Conservation (phyloP, 2,888 invertebrate species). For the Ctenicera cuprea region DNA sequence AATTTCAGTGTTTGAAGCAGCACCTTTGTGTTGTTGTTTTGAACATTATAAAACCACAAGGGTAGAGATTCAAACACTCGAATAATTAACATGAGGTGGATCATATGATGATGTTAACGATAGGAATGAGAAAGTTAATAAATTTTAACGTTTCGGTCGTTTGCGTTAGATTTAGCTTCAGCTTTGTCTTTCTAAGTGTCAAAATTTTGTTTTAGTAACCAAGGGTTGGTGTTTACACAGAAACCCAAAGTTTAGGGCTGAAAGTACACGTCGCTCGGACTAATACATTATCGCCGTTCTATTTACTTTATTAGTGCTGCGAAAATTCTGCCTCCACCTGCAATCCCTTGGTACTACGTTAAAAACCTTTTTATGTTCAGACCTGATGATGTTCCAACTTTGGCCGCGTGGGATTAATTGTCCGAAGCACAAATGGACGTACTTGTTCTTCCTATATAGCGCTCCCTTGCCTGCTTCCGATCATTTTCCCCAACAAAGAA, state of each 20-base stretch:
- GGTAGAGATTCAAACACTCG: background rate
- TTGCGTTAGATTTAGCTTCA: no score
- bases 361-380: constrained; percentile 48
- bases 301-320: constrained; percentile 37
- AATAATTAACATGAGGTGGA: background rate
- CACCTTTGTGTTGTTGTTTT: background rate
- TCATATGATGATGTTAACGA: background rate
- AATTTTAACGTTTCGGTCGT: no score
- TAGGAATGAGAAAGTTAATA: no score
- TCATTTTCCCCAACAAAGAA: constrained; percentile 41
- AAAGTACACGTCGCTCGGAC: constrained; percentile 23
- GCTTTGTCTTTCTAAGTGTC: no score
- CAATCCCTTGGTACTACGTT: constrained; percentile 43
- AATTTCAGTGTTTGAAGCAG: background rate
- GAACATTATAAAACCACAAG: background rate
- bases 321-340: constrained; percentile 38
- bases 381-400: constrained; percentile 48
- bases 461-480: constrained; percentile 33
- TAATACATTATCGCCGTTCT: constrained; percentile 39
- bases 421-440: constrained; percentile 46
- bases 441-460: constrained; percentile 44
- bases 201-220: constrained; percentile 7
- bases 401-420: constrained; percentile 44
- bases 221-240: constrained; percentile 21
- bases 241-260: constrained; percentile 19